Conservation (phyloP, 2,113 vertebrate genomes). For the Apodemus sylvaticus region DNA sequence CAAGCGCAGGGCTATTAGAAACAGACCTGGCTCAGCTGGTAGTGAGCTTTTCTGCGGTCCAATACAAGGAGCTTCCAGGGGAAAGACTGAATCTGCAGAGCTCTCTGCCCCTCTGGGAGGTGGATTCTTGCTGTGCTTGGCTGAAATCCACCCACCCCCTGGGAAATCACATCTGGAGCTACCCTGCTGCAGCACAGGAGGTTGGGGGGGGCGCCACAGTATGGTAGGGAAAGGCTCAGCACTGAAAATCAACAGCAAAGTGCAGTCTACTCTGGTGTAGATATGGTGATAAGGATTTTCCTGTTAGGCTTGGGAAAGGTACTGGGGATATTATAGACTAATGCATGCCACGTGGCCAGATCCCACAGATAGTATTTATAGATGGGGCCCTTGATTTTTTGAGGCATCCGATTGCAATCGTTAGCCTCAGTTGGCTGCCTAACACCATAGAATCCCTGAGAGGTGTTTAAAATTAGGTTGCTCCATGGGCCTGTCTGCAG, state of each 20-base stretch:
- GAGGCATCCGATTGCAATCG: background rate
- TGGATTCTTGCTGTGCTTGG: background rate
- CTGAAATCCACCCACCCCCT: background rate
- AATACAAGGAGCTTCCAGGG: background rate
- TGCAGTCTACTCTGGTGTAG: background rate
- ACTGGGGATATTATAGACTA: background rate
- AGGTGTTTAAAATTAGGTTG: background rate
- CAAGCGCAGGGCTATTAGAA: background rate
- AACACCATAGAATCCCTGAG: too few species aligned
- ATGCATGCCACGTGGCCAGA: background rate
- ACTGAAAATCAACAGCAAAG: background rate
- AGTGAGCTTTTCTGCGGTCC: background rate
- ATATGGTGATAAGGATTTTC: background rate
- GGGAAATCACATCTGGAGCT: background rate
- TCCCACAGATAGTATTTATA: background rate
- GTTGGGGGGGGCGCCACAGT: background rate
- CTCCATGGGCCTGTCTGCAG: background rate
- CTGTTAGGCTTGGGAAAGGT: background rate
- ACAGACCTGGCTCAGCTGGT: background rate
- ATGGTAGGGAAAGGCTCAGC: background rate
- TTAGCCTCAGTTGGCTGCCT: too few species aligned
- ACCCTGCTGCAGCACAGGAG: background rate
- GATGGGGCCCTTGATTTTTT: background rate
- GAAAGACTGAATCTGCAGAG: background rate
- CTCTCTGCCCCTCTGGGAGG: background rate